Conservation (phyloP, 2,888 invertebrate genomes). For the Drosophila meridionalis region DNA sequence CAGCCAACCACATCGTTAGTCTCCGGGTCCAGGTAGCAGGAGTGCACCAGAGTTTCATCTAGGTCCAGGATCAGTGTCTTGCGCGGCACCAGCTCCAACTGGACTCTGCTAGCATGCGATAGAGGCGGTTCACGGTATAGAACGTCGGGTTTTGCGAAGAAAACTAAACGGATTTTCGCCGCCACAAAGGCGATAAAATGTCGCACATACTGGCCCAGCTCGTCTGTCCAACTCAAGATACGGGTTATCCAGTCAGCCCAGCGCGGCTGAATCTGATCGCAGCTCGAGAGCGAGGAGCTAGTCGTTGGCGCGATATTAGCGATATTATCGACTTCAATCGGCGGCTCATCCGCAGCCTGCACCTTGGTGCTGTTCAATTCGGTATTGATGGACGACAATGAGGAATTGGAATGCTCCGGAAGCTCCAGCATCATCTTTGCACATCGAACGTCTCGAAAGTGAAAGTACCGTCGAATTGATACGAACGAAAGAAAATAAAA, state of each 20-base stretch:
- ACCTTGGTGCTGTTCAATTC: slow-evolving; percentile 6
- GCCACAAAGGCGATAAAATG: slow-evolving; percentile 19
- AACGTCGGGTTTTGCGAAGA: neutral
- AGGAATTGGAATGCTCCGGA: slow-evolving; percentile 16
- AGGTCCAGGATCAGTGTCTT: slow-evolving; percentile 60
- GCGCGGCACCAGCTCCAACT: slow-evolving; percentile 26
- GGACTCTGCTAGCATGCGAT: slow-evolving; percentile 15
- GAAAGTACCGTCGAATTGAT: neutral
- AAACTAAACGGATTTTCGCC: neutral
- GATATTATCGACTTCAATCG: neutral
- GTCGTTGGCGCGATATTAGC: neutral
- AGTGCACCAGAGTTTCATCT: slow-evolving; percentile 66
- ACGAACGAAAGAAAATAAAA: neutral
- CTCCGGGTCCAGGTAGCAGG: slow-evolving; percentile 61
- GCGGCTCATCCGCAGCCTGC: neutral
- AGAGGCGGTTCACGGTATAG: slow-evolving; percentile 39
- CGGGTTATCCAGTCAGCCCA: neutral
- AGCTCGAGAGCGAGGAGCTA: neutral
- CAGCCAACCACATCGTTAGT: slow-evolving; percentile 44
- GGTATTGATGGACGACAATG: slow-evolving; percentile 17
- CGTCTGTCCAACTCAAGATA: slow-evolving; percentile 8
- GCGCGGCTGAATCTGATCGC: neutral
- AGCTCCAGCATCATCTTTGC: slow-evolving; percentile 33
- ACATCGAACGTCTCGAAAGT: slow-evolving; percentile 11
- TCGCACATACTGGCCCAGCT: slow-evolving; percentile 41